These are phyloP conservation scores for Trichacis sp. DNA, from an alignment of 2,888 invertebrate species.

Conservation along the genomic window DNA sequence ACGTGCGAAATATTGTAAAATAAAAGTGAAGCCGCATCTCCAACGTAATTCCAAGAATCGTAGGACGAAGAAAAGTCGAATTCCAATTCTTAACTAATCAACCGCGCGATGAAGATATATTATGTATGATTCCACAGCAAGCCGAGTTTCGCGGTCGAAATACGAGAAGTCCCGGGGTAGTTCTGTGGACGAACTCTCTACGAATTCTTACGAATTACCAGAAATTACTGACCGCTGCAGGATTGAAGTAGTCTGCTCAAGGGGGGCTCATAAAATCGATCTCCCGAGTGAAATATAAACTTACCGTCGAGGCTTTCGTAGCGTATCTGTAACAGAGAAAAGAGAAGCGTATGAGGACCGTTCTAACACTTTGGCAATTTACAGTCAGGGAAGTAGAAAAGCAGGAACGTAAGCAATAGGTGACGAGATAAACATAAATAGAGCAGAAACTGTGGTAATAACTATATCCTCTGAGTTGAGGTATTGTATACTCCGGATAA, in stretches of 20 bases:
- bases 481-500: too few species aligned
- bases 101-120: too few species aligned
- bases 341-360: constrained; percentile 41
- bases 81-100: too few species aligned
- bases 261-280: background rate
- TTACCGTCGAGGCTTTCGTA: constrained; percentile 46
- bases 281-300: constrained; percentile 29
- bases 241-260: too few species aligned
- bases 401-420: constrained; percentile 49
- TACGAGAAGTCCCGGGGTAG: too few species aligned
- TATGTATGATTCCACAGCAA: too few species aligned
- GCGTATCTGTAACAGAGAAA: constrained; percentile 56
- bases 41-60: background rate
- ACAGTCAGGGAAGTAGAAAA: constrained; percentile 55
- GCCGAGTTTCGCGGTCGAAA: too few species aligned
- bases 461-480: too few species aligned
- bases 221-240: background rate
- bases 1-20: too few species aligned
- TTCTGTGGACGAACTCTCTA: background rate
- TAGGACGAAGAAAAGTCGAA: constrained; percentile 13
- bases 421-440: too few species aligned
- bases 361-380: constrained; percentile 60
- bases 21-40: too few species aligned
- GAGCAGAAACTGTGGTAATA: too few species aligned
- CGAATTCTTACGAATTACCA: constrained; percentile 12